Evolutionary conservation across 2,888 invertebrate genomes (phyloP).

Genomic region (Rhabditoides inermis): DNA sequence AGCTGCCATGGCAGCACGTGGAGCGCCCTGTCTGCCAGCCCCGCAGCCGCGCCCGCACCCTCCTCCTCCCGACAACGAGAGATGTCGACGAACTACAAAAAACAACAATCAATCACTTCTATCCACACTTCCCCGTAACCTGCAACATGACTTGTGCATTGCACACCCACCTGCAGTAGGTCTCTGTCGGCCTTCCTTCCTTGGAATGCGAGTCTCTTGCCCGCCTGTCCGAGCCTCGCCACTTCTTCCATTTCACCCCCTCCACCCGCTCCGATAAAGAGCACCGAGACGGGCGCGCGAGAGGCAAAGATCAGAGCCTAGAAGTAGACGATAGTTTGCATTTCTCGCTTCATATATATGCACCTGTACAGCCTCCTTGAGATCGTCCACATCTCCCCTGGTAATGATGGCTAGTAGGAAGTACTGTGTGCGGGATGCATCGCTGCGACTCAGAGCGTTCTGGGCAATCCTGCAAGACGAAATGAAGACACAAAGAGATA

Average conservation of each 20-base stretch:
- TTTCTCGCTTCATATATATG: no score
- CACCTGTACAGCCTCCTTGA: slow-evolving; percentile 19
- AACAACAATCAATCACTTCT: no score
- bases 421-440: slow-evolving; percentile 7
- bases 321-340: no score
- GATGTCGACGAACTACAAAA: no score
- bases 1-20: no score
- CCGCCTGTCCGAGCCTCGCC: slow-evolving; percentile 29
- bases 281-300: slow-evolving; percentile 29
- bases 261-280: slow-evolving; percentile 38
- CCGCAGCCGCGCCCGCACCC: no score
- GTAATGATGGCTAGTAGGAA: slow-evolving; percentile 28
- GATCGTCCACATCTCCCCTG: slow-evolving; percentile 29
- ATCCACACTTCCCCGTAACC: no score
- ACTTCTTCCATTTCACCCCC: slow-evolving; percentile 19
- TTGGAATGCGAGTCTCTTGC: slow-evolving; percentile 28
- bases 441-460: not conserved
- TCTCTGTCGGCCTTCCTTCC: slow-evolving; percentile 33
- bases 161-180: slow-evolving; percentile 18
- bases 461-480: not conserved
- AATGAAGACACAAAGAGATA: no score
- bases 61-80: no score
- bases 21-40: no score
- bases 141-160: not conserved
- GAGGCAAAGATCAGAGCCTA: slow-evolving; percentile 35